Base-by-base conservation (phyloP, 2,888 invertebrate species). In the Ophioninae sp. region DNA sequence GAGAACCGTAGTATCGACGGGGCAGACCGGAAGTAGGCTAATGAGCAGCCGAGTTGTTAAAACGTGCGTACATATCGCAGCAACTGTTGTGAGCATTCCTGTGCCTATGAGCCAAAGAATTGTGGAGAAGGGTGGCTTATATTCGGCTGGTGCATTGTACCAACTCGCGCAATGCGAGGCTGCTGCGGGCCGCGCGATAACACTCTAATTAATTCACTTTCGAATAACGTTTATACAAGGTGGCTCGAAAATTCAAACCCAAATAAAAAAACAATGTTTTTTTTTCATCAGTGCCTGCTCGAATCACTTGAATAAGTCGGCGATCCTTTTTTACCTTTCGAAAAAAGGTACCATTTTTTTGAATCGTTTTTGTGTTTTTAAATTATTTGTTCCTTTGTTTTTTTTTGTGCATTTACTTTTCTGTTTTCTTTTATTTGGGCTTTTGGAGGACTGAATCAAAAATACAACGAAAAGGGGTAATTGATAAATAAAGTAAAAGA, bases 141-240 rank as follows among this genome's bases (percentile, higher is more conserved):
- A 58, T 69, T n/a, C 23, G 17, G 51, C 17, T 17, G 13, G 51
- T 56, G 63, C 68, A 59, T 80, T 80, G 76, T 68, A 68, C 41
- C 61, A 79, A 59, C 41, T 13, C 37, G 7, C 8, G 65, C 39
- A 72, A 72, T 74, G 56, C 51, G 63, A 20, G 17, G 23, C 41
- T 58, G 20, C 59, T 78, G 82, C 76, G 30, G 44, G 63, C 39
- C 51, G 63, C 37, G 51, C 74, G 84, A 84, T 85, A 85, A 73
- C 64, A 79, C 77, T 83, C 77, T 83, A 83, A 85, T 86, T 85
- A 82, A 83, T 85, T 58, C 65, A 64, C 80, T 83, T 78, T 72
- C 72, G 59, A 22, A 59, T 59, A 0, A 59, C 22, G 9, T 9
- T 6, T 9, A 59, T 59, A 41, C 20, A 0, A 5, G 39, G 37